Evolutionary conservation across 2,113 vertebrate genomes (phyloP).

Genomic region (Turdus rufiventris): DNA sequence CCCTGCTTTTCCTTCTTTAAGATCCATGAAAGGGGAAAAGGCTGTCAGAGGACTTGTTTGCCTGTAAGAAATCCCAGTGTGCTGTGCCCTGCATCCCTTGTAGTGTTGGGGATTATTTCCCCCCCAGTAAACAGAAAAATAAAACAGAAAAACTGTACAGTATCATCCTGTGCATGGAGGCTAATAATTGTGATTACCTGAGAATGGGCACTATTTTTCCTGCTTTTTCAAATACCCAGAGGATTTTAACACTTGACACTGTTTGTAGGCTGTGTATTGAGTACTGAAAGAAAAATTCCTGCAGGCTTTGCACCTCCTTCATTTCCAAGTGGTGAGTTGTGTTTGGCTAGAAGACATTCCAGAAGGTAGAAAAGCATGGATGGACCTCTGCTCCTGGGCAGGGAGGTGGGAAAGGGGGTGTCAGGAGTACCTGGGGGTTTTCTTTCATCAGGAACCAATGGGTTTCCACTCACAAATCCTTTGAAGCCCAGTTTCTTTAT

Average conservation of each 20-base stretch:
- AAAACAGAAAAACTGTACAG: not conserved
- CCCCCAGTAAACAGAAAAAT: not conserved
- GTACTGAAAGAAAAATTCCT: not conserved
- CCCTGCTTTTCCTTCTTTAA: not conserved
- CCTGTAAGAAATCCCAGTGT: not conserved
- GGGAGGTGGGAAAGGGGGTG: not conserved
- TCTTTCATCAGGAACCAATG: not conserved
- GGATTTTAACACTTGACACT: not conserved
- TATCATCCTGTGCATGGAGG: not conserved
- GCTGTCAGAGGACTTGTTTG: not conserved
- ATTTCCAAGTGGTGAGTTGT: not conserved
- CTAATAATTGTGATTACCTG: accelerated
- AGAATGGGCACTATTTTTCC: not conserved
- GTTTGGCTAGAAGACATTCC: not conserved
- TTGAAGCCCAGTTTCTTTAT: not conserved
- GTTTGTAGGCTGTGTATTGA: not conserved
- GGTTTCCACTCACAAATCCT: not conserved
- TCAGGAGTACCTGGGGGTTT: not conserved
- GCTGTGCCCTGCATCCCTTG: not conserved
- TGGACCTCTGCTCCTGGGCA: not conserved
- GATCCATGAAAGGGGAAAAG: not conserved
- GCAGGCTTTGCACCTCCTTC: not conserved
- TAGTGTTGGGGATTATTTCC: not conserved
- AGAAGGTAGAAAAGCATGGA: not conserved
- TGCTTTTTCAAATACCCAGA: not conserved